Evolutionary conservation across 2,113 vertebrate genomes (phyloP).

Genomic region (Oryzias woworae): DNA sequence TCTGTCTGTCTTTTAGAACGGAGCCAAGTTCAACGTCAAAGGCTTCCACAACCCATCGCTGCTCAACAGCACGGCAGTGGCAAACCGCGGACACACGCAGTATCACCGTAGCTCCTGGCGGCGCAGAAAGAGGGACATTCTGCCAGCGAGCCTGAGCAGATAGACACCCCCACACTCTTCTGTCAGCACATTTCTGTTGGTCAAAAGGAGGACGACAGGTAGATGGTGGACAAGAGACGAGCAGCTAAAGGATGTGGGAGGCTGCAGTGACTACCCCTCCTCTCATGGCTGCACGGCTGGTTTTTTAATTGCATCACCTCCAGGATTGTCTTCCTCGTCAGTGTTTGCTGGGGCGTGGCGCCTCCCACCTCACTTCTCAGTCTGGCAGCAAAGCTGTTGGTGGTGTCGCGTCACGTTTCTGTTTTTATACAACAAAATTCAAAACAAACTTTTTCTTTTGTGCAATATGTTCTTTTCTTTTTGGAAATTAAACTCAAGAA

Average conservation of each 20-base stretch:
- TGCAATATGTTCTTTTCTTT: constrained; percentile 84
- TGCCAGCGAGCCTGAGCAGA: constrained; percentile 94
- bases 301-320: constrained; percentile 4
- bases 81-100: constrained; percentile 80
- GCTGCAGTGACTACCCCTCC: constrained; percentile 16
- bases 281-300: not conserved
- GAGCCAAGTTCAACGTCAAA: constrained; percentile 89
- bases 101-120: constrained; percentile 91
- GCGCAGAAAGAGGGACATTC: constrained; percentile 91
- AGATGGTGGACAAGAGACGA: constrained; percentile 60
- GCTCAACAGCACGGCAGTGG: constrained; percentile 76
- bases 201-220: constrained; percentile 40
- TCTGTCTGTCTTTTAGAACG: constrained; percentile 60
- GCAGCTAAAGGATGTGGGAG: constrained; percentile 10
- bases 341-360: constrained; percentile 6
- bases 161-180: constrained; percentile 65
- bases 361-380: constrained; percentile 38
- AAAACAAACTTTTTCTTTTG: constrained; percentile 81
- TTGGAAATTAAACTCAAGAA: constrained; percentile 64
- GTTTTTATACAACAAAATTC: constrained; percentile 45
- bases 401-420: constrained; percentile 23
- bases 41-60: constrained; percentile 82
- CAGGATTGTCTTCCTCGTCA: constrained; percentile 44
- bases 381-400: constrained; percentile 59
- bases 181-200: no score